Evolutionary conservation across 2,113 vertebrate genomes (phyloP), one percentile per base, ranked within the genome.

Genomic region (Calyptomena viridis): DNA sequence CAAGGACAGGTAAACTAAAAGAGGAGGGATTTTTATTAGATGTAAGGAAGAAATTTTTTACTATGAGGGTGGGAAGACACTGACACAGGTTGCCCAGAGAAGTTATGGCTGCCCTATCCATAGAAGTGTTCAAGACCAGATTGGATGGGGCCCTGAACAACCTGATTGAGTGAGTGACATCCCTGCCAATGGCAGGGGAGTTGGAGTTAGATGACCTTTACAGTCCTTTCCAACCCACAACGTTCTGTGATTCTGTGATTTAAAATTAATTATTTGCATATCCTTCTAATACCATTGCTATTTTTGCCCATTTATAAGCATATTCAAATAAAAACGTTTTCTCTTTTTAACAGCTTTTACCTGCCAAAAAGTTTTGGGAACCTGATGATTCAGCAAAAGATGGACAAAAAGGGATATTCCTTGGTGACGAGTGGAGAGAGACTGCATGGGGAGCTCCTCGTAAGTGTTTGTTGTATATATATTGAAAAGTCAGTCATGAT

Each of bases 281-380:
- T 82, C 18, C 31, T 72, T 24, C 71, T 72, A 39, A 25, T 42
- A 81, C 6, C 42, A 37, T 80, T 83, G 37, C 30, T 56, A 1
- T 15, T 84, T n/a, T 94, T 94, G 8, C 16, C 18, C 53, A 52
- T 72, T 73, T 92, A 30, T 40, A 80, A 73, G 18, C 28, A 12
- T 69, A 66, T 85, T 95, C 93, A 62, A 97, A 71, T 75, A 22
- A 89, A 82, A 56, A 12, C 0, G 1, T 77, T 94, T 83, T 84
- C 52, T 93, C 28, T 85, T 73, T 89, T 77, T 94, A 94, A 90
- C 94, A 99, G 99, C 99, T 99, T 97, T 98, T 99, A 97, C 99
- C 99, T 91, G 98, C 99, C 81, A 99, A 99, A 98, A 99, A 99
- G 95, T 99, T 99, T 96, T 99, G 99, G 99, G 99, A 99, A 98